Evolutionary conservation across 2,888 invertebrate genomes (phyloP), one percentile per base, ranked within the genome.

Genomic region (Dione juno): DNA sequence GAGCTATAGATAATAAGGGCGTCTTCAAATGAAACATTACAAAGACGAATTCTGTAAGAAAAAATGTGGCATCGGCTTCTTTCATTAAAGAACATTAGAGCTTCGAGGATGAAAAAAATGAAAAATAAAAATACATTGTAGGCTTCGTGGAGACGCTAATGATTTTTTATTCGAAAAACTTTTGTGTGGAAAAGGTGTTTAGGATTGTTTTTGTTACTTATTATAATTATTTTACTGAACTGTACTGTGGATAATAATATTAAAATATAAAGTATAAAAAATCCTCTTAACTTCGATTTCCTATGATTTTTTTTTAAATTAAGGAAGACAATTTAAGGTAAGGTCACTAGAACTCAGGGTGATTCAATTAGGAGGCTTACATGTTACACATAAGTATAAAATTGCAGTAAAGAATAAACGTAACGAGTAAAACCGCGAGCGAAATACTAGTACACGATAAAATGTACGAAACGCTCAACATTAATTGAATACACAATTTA

Each of bases 71-170:
- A 88, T 88, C 88, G 87, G 82, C 84, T 84, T 84, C 88, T 85
- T 90, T 90, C 88, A 89, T 90, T 87, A 87, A 85, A 86, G 85
- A 88, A 89, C 92, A 90, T 91, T 90, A 90, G 88, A 89, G 86
- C 85, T 87, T 83, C 75, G 79, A 80, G 81, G 84, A 87, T 85
- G 85, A 88, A 88, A 28, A n/a, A 88, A 88, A 88, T 84, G 85
- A 80, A 86, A 88, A 84, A 88, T 85, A 88, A 82, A 81, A 77
- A 75, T 80, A 82, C 81, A 79, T 82, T 85, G 83, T 84, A 79
- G 77, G 82, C 80, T 82, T 81, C 80, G 79, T 79, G 77, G 75
- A 76, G 74, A 71, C 75, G 72, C 73, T 54, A 66, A 57, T 66
- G 65, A 59, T 78, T 78, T 79, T 77, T 80, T 80, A 77, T 77